Evolutionary conservation across 2,888 invertebrate genomes (phyloP).

Genomic region (Rhogogaster chlorosoma): DNA sequence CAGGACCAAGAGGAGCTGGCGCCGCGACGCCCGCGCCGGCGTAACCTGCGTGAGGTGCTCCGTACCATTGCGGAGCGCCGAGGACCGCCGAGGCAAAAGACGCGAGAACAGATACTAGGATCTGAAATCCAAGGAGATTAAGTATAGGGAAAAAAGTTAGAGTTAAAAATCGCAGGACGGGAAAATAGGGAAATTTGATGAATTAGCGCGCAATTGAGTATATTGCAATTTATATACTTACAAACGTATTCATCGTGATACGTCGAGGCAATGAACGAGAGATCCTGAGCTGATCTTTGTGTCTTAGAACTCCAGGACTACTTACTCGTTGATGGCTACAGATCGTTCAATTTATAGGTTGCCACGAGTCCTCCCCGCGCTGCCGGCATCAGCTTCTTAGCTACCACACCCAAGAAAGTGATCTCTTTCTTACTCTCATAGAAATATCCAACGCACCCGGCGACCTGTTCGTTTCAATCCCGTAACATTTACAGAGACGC

Average conservation of each 20-base stretch:
- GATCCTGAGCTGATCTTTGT: constrained; percentile 45
- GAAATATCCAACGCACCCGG: constrained; percentile 52
- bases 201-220: not conserved
- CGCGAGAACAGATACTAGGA: constrained; percentile 62
- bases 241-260: constrained; percentile 37
- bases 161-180: not conserved
- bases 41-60: constrained; percentile 61
- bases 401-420: constrained; percentile 75
- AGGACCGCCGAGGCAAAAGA: constrained; percentile 61
- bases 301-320: constrained; percentile 60
- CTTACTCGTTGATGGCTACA: constrained; percentile 62
- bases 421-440: constrained; percentile 66
- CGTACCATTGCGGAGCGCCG: constrained; percentile 71
- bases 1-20: constrained; percentile 71
- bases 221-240: constrained; percentile 18
- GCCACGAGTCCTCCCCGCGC: constrained; percentile 51
- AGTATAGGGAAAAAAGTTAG: not conserved
- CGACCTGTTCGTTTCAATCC: constrained; percentile 65
- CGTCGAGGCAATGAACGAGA: not conserved
- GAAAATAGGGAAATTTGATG: not conserved
- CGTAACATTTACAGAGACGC: constrained; percentile 66
- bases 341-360: constrained; percentile 72
- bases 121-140: constrained; percentile 57
- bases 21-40: constrained; percentile 59
- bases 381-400: constrained; percentile 60